Evolutionary conservation across 2,888 invertebrate species (phyloP).

Genomic region (Anarsia innoxiella): DNA sequence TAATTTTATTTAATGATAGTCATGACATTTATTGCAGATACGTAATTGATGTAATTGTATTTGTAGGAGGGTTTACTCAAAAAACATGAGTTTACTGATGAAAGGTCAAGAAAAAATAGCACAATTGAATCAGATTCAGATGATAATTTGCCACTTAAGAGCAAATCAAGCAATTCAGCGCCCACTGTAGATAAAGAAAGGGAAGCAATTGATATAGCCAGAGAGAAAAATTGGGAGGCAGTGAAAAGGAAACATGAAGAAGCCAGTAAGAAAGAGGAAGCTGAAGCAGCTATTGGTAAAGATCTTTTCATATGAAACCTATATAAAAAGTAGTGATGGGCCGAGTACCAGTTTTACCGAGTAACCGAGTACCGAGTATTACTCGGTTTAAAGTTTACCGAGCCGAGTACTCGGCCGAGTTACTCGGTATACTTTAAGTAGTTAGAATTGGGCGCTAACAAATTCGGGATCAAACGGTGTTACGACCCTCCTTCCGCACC

Average conservation of each 20-base stretch:
- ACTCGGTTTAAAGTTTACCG: too few species aligned
- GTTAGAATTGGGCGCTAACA: too few species aligned
- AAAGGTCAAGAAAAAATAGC: constrained; percentile 58
- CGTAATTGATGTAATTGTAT: not conserved
- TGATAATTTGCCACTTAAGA: constrained; percentile 61
- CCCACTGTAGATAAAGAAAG: constrained; percentile 63
- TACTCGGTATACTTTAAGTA: too few species aligned
- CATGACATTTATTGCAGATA: too few species aligned
- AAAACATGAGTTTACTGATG: constrained; percentile 56
- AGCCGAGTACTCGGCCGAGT: too few species aligned
- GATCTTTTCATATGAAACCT: too few species aligned
- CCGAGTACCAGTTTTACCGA: too few species aligned
- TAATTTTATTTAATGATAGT: not conserved
- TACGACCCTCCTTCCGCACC: too few species aligned
- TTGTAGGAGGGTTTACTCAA: constrained; percentile 62
- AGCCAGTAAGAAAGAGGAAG: constrained; percentile 67
- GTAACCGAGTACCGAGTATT: too few species aligned
- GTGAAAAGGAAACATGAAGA: constrained; percentile 72
- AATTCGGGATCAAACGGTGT: too few species aligned
- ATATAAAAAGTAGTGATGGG: too few species aligned
- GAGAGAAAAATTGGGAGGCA: constrained; percentile 73
- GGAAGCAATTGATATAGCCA: constrained; percentile 70
- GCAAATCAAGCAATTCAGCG: constrained; percentile 44
- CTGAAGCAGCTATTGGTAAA: constrained; percentile 64
- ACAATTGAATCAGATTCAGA: constrained; percentile 66